A percentile compares a stretch with the other conserved stretches of the same genome.
Evolutionary conservation across 1,140 invertebrate genomes (phyloP).

Genomic region (Megathymus violae): DNA sequence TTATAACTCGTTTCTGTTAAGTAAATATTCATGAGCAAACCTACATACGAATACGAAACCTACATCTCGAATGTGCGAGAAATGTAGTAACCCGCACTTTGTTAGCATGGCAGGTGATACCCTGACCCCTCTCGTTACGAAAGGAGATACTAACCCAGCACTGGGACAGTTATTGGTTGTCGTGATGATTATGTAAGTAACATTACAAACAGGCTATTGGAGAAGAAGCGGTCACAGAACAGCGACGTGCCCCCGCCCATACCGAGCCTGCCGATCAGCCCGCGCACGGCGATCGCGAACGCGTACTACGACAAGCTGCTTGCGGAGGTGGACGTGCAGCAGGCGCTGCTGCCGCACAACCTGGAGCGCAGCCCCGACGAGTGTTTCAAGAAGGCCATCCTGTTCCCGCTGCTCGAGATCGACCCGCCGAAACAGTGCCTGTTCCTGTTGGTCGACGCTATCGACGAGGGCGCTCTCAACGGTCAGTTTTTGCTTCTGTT

Average conservation of each 20-base stretch:
- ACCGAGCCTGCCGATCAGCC: constrained; percentile 86
- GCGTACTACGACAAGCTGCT: constrained; percentile 92
- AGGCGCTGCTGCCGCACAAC: constrained; percentile 88
- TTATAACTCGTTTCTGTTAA: too few species aligned
- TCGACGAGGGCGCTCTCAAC: constrained; percentile 88
- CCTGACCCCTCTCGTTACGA: too few species aligned
- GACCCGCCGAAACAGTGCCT: constrained; percentile 92
- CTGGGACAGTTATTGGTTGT: too few species aligned
- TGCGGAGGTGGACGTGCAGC: constrained; percentile 90
- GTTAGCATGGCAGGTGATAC: too few species aligned
- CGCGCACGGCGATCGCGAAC: constrained; percentile 87
- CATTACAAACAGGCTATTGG: constrained; percentile 36
- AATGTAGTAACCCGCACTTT: too few species aligned
- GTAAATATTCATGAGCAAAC: too few species aligned
- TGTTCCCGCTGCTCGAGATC: constrained; percentile 93
- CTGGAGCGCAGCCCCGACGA: constrained; percentile 94
- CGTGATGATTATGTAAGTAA: too few species aligned
- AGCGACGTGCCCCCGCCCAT: constrained; percentile 83
- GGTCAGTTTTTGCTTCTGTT: constrained; percentile 51
- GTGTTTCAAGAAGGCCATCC: constrained; percentile 93
- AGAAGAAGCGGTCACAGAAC: constrained; percentile 51
- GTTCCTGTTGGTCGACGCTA: constrained; percentile 95
- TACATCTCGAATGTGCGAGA: too few species aligned
- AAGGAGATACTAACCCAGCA: too few species aligned
- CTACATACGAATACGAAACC: too few species aligned